Evolutionary conservation across 2,113 vertebrate species (phyloP), one percentile per base, ranked within the genome.

Genomic region (Callospermophilus lateralis): DNA sequence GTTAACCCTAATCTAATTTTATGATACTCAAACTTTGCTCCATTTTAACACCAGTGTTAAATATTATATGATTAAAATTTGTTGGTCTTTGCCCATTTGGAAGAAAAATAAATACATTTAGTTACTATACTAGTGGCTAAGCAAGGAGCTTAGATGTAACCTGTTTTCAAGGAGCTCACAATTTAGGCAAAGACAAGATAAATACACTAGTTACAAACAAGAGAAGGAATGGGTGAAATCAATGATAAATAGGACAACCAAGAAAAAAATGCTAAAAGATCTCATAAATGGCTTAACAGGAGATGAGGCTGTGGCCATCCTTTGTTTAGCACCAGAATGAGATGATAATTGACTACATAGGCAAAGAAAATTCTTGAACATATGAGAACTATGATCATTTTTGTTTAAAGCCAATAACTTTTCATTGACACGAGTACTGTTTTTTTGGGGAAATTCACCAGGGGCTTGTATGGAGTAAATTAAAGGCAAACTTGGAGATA

Each of bases 371-470:
- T 81, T 94, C 15, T 84, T 91, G 24, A 88, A 34, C 7, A 73
- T n/a, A 86, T 79, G 48, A 86, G 22, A 93, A 87, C 3, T 93
- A 70, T 65, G 9, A 72, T 73, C 28, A 93, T 24, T 89, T 96
- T 89, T 94, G 34, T 85, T 90, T 85, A 95, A 86, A 96, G 30
- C 20, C 78, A 37, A 91, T 88, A 74, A 63, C 24, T 93, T 93
- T 95, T 93, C 76, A 61, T 34, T 94, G 67, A 88, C 19, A 16
- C 81, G 51, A 70, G 4, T 86, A 63, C 39, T 83, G 15, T 85
- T 72, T 73, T 45, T 92, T 67, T 61, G 77, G 73, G 51, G 39
- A 97, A 81, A 89, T 81, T 89, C 95, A 89, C 28, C 22, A 51
- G 73, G 73, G 61, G 61, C n/a, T 94, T 70, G 28, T 81, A 20